phyloP scores from a whole-genome alignment of 2,888 invertebrate genomes.

The Drosophila koepferae region DNA sequence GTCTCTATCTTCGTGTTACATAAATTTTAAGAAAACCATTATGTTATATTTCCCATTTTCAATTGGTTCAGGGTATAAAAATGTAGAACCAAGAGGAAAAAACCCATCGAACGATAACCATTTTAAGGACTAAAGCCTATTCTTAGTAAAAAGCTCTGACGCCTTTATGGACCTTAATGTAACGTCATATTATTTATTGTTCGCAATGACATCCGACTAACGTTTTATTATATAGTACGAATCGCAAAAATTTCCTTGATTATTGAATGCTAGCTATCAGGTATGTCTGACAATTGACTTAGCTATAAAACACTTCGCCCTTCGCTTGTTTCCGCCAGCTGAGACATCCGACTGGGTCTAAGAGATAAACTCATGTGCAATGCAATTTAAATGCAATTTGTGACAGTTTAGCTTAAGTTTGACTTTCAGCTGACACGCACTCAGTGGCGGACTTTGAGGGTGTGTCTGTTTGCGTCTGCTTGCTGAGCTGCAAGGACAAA shows the following conservation, averaged over 20 bases:
- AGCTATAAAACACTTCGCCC: slow-evolving; percentile 7
- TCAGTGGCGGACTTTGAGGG: slow-evolving; percentile 1
- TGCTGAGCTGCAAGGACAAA: slow-evolving; percentile 7
- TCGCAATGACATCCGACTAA: slow-evolving; percentile 2
- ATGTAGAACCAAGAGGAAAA: too few relatives aligned
- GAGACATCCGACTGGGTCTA: not conserved
- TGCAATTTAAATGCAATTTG: slow-evolving; percentile 75
- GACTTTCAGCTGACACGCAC: slow-evolving; percentile 68
- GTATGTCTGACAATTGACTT: slow-evolving; percentile 10
- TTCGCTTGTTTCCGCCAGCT: not conserved
- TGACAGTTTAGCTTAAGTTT: slow-evolving; percentile 53
- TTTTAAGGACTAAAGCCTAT: too few relatives aligned
- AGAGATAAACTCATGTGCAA: slow-evolving; percentile 49
- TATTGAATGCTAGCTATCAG: slow-evolving; percentile 3
- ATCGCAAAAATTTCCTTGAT: not conserved
- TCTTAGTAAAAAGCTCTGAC: too few relatives aligned
- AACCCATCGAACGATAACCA: too few relatives aligned
- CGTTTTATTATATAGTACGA: slow-evolving; percentile 12
- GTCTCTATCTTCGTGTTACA: too few relatives aligned
- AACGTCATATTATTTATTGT: slow-evolving; percentile 22
- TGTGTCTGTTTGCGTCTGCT: not conserved
- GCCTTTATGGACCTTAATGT: slow-evolving; percentile 8
- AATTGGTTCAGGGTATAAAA: too few relatives aligned
- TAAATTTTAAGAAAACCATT: too few relatives aligned
- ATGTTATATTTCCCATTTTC: too few relatives aligned